Base-by-base conservation (phyloP, 2,113 vertebrate species). In the Macquaria australasica region DNA sequence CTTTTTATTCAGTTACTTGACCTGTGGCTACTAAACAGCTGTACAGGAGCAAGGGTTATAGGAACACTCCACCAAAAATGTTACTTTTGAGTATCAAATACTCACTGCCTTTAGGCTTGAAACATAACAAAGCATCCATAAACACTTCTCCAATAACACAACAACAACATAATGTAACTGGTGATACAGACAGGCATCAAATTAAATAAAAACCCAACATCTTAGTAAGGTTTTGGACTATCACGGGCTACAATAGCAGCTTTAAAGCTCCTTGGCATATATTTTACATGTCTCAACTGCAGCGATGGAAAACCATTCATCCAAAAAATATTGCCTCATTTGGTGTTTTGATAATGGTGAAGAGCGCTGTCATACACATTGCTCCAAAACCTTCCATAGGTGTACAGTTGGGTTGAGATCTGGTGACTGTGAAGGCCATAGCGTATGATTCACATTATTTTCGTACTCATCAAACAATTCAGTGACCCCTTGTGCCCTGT, bases 1-100 rank as follows among this genome's bases (percentile, higher is more conserved):
- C 39, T 55, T 80, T 77, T 43, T 59, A 21, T 23, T 51, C 34
- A 34, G 8, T 7, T 28, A 6, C 10, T 83, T 79, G 68, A 78
- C 58, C 55, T 67, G 58, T 84, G 43, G 50, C 45, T 64, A 25
- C 37, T 59, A n/a, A 69, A 56, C 73, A 86, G 41, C 31, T 59
- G 59, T 11, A 8, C 5, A 12, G 31, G 23, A 77, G 39, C 50
- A 74, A 55, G 28, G 0, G 12, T 73, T 77, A 80, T 67, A 82
- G n/a, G 20, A 77, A 51, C 59, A 53, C 9, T 43, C 43, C 31
- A 79, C 8, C 43, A 45, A 77, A 41, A 72, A 63, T 63, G 2
- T 23, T 21, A 67, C 39, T 73, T 71, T 8, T 41, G 1, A 56
- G 23, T 48, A 68, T 78, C 53, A 60, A 53, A 73, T 50, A 70